Evolutionary conservation across 1,140 invertebrate genomes (phyloP).

Genomic region (Hormaphis cornu): DNA sequence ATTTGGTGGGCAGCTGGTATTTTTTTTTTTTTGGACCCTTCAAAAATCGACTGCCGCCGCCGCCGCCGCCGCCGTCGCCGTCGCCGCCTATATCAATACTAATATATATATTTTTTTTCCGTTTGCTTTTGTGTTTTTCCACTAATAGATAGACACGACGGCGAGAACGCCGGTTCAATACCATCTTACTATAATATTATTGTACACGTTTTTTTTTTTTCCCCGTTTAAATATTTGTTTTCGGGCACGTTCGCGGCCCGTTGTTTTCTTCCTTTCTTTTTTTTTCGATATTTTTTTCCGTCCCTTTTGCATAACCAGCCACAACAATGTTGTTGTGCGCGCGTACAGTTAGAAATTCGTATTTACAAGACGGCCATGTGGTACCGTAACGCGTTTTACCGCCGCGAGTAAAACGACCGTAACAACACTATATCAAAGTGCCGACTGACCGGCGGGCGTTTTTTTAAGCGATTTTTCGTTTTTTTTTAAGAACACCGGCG

Average conservation of each 20-base stretch:
- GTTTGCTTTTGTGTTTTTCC: slow-evolving; percentile 23
- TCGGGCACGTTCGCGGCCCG: slow-evolving; percentile 14
- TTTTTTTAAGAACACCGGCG: no score
- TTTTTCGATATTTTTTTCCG: neutral
- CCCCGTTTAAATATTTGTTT: slow-evolving; percentile 29
- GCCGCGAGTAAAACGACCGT: no score
- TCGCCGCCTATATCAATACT: slow-evolving; percentile 28
- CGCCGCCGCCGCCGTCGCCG: slow-evolving; percentile 8
- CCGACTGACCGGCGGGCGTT: no score
- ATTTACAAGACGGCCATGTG: no score
- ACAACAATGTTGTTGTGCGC: no score
- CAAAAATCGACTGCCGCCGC: slow-evolving; percentile 30
- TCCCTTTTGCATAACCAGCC: neutral
- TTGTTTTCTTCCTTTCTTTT: neutral
- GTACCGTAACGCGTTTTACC: no score
- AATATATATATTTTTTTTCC: slow-evolving; percentile 19
- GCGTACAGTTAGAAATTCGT: slow-evolving; percentile 16
- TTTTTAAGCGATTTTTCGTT: no score
- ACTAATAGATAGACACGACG: slow-evolving; percentile 24
- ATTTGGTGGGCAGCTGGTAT: slow-evolving; percentile 31
- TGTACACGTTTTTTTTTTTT: slow-evolving; percentile 30
- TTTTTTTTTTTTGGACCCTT: slow-evolving; percentile 28
- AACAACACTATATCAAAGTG: no score
- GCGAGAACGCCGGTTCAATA: neutral
- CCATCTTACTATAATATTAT: no score